A percentile compares a stretch with the other conserved stretches of the same genome.
Conservation (phyloP, 2,888 invertebrate species). For the Adineta ricciae region DNA sequence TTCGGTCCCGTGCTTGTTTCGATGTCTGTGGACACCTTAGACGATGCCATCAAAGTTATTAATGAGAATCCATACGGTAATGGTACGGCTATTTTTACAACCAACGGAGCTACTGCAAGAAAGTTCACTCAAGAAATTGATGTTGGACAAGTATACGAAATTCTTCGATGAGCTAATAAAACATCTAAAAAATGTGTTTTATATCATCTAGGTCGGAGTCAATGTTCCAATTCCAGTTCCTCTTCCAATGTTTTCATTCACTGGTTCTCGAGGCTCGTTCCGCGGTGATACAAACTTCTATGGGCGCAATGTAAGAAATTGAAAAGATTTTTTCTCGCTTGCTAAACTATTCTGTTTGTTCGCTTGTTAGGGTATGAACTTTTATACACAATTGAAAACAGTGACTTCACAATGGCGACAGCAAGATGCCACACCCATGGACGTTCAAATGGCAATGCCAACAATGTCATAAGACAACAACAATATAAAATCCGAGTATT, state of each 20-base stretch:
- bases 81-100: slow-evolving; percentile 94
- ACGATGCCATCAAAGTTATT: slow-evolving; percentile 81
- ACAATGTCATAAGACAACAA: slow-evolving; percentile 11
- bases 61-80: slow-evolving; percentile 93
- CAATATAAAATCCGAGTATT: not conserved
- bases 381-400: slow-evolving; percentile 93
- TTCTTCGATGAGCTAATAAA: not conserved
- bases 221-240: slow-evolving; percentile 98
- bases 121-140: slow-evolving; percentile 83
- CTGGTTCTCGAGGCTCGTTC: slow-evolving; percentile 89
- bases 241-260: slow-evolving; percentile 97
- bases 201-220: slow-evolving; percentile 65
- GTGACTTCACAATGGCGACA: slow-evolving; percentile 89
- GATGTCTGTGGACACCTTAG: slow-evolving; percentile 73
- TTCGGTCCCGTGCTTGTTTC: slow-evolving; percentile 91
- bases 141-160: slow-evolving; percentile 66
- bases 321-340: too few species aligned
- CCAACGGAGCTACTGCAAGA: slow-evolving; percentile 86
- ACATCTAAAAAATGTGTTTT: not conserved
- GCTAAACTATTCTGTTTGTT: not conserved
- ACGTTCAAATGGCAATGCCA: slow-evolving; percentile 32
- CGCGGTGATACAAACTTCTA: slow-evolving; percentile 92
- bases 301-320: slow-evolving; percentile 65
- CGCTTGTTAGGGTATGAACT: slow-evolving; percentile 71
- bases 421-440: slow-evolving; percentile 57